Evolutionary conservation across 2,113 vertebrate species (phyloP), one percentile per base, ranked within the genome.

Genomic region (Probosciger aterrimus): DNA sequence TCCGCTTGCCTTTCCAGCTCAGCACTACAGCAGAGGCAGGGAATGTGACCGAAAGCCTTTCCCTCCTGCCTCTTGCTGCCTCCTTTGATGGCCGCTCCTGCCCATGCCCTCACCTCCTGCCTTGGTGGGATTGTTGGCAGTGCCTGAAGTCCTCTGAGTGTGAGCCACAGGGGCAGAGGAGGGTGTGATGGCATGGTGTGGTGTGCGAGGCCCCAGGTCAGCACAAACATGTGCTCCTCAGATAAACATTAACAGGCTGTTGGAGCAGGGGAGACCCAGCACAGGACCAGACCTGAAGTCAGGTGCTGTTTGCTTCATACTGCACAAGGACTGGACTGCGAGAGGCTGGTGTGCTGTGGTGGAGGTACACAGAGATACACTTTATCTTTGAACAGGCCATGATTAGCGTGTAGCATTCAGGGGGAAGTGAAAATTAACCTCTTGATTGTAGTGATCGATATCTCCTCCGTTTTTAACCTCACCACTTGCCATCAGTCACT

Each of bases 231-330:
- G 62, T 31, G 73, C 52, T 71, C 23, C 83, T 53, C 22, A 5
- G 79, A 65, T 92, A 96, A 95, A 95, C 80, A 91, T 82, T 82
- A 88, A 78, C 95, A 43, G 80, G 75, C 19, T 63, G 90, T 33
- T 15, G 0, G 52, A 62, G 78, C 83, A 60, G 20, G 52, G 55
- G 52, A 65, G 65, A 91, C 68, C 30, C 82, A 28, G 57, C 4
- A 0, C 17, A 6, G 67, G 11, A 43, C 25, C 1, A 4, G 71
- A 52, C 53, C 2, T 6, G 73, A 23, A 18, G 46, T 16, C 79
- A 64, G 70, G 35, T 9, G 63, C 65, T 94, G 5, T 50, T 95
- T 47, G 67, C 64, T 93, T 41, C 18, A 10, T 4, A 10, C 8
- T 52, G 74, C 11, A 8, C 50, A 16, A 28, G 37, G 23, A 6